Percentiles rank a stretch among this genome's conserved stretches.
Evolutionary conservation across 2,113 vertebrate genomes (phyloP).

Genomic region (Hypanus sabinus): DNA sequence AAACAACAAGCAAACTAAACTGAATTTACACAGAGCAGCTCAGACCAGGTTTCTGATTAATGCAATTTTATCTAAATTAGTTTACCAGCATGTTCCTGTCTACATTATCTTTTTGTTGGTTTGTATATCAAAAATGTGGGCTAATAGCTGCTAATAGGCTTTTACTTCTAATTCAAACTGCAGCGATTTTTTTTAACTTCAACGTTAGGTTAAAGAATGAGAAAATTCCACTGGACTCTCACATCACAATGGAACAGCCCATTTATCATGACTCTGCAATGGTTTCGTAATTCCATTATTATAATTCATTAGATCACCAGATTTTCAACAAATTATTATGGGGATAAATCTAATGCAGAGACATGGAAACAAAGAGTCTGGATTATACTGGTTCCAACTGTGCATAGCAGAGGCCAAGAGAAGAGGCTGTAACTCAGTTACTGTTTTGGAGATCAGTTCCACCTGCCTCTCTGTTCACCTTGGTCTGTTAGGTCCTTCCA

Average conservation of each 20-base stretch:
- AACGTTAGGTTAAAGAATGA: background rate
- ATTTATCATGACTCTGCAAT: background rate
- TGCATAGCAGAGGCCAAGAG: background rate
- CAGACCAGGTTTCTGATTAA: no score
- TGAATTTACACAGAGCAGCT: no score
- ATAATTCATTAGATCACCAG: background rate
- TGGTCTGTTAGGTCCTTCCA: background rate
- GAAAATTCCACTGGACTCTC: background rate
- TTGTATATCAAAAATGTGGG: no score
- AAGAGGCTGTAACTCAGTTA: background rate
- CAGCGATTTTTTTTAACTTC: background rate
- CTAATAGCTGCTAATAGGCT: no score
- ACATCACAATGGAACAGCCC: no score
- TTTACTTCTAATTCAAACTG: background rate
- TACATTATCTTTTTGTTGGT: no score
- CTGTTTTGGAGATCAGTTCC: background rate
- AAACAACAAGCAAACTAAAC: no score
- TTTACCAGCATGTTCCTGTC: no score
- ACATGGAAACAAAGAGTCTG: background rate
- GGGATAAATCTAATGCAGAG: background rate
- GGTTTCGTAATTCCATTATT: background rate
- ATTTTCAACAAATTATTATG: background rate
- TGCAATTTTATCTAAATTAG: no score
- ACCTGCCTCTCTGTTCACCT: background rate
- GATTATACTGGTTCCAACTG: background rate